A percentile compares a stretch with the other conserved stretches of the same genome.
These are phyloP conservation scores for Melikaiella ostensackeni DNA, from an alignment of 2,888 invertebrate species.

Conservation along the genomic window DNA sequence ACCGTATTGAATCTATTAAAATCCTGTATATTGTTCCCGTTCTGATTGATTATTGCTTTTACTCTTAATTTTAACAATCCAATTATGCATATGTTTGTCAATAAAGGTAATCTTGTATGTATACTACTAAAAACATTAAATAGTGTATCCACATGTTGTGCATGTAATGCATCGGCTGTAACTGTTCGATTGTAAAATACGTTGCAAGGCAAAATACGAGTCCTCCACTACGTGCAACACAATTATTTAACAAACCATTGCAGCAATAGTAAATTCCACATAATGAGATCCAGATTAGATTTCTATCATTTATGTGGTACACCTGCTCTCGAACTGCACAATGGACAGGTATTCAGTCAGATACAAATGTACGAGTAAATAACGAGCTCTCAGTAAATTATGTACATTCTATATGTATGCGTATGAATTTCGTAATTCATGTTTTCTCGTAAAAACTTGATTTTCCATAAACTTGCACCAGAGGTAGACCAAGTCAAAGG, in stretches of 20 bases:
- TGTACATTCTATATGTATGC: slow-evolving; percentile 7
- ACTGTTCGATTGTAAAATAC: slow-evolving; percentile 19
- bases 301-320: slow-evolving; percentile 20
- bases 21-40: no score
- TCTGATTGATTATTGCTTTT: no score
- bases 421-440: not conserved
- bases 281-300: slow-evolving; percentile 31
- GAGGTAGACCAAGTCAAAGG: no score
- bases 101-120: no score
- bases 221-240: slow-evolving; percentile 1
- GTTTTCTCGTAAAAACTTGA: no score
- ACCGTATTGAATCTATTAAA: no score
- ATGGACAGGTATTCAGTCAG: slow-evolving; percentile 22
- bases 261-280: slow-evolving; percentile 27
- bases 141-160: no score
- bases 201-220: not conserved
- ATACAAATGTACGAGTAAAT: slow-evolving; percentile 6
- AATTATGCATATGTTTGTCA: no score
- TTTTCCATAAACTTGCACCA: no score
- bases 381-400: slow-evolving; percentile 17
- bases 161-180: not conserved
- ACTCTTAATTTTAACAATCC: no score
- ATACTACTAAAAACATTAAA: no score
- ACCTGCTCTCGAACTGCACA: slow-evolving; percentile 31
- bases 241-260: slow-evolving; percentile 29